These are phyloP conservation scores for Heteractis magnifica DNA, from an alignment of 92 coral and sea anemone genomes.

Conservation along the genomic window DNA sequence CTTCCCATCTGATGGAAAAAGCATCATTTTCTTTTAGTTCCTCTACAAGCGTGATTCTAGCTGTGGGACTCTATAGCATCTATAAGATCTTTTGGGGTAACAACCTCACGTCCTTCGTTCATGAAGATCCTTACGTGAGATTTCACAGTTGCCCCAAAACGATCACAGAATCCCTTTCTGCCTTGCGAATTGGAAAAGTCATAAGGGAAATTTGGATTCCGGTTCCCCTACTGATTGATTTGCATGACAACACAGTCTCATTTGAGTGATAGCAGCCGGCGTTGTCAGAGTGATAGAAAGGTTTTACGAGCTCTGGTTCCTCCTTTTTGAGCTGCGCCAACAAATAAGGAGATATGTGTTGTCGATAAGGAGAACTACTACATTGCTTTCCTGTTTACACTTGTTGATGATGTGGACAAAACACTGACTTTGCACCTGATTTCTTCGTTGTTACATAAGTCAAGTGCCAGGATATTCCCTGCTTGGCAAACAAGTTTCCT, in stretches of 20 bases:
- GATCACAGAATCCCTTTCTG: neutral
- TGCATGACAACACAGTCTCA: neutral
- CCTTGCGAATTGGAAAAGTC: neutral
- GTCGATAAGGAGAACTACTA: neutral
- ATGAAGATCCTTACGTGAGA: neutral
- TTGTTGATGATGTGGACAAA: neutral
- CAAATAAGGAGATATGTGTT: no score
- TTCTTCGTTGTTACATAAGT: no score
- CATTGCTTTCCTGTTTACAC: neutral
- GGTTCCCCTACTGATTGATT: no score
- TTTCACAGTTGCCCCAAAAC: no score
- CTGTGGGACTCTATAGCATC: no score
- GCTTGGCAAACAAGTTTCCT: no score
- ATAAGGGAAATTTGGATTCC: no score
- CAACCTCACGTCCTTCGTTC: neutral
- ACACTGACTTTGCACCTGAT: neutral
- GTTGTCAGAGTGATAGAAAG: neutral
- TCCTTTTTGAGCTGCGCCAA: neutral
- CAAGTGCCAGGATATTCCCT: no score
- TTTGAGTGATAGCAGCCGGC: neutral
- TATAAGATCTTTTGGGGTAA: neutral
- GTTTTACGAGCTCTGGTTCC: no score
- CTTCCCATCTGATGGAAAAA: no score
- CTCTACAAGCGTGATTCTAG: no score
- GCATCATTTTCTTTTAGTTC: no score